Conservation (phyloP, 2,888 invertebrate genomes). For the Eilema griseolum region DNA sequence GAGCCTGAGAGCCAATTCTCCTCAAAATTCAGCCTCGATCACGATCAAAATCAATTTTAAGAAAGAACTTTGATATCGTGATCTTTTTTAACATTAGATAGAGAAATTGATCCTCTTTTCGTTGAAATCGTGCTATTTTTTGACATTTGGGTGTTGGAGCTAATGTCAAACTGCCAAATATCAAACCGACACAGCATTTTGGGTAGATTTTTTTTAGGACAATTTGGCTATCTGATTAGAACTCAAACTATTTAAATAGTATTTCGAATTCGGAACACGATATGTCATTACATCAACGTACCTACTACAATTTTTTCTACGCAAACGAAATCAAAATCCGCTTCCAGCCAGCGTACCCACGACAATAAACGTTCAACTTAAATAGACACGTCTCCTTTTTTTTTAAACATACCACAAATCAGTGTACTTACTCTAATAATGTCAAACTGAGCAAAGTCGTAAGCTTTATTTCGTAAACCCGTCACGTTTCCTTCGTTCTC, state of each 20-base stretch:
- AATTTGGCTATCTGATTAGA: too few relatives aligned
- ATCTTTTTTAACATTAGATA: too few relatives aligned
- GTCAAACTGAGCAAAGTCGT: conserved; percentile 36
- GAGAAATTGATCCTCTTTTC: too few relatives aligned
- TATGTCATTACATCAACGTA: conserved; percentile 15
- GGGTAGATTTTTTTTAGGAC: too few relatives aligned
- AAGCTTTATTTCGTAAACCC: conserved; percentile 43
- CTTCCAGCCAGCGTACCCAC: conserved; percentile 40
- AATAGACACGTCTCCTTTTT: conserved; percentile 41
- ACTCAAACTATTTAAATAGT: too few relatives aligned
- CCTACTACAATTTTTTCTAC: conserved; percentile 25
- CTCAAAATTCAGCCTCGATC: background rate
- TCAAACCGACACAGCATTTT: too few relatives aligned
- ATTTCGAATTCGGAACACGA: conserved; percentile 17
- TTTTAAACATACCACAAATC: conserved; percentile 47
- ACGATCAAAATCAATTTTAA: too few relatives aligned
- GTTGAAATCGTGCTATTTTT: too few relatives aligned
- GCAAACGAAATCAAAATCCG: conserved; percentile 35
- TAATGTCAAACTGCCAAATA: too few relatives aligned
- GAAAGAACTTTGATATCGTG: too few relatives aligned
- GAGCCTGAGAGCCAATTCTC: too few relatives aligned
- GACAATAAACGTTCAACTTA: conserved; percentile 36
- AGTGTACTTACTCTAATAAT: conserved; percentile 45
- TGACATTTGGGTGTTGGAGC: too few relatives aligned
- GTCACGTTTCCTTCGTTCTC: conserved; percentile 66